Evolutionary conservation across 2,797 vertebrate genomes (phyloP), one percentile per base, ranked within the genome.

Genomic region (Anolis apletophallus): DNA sequence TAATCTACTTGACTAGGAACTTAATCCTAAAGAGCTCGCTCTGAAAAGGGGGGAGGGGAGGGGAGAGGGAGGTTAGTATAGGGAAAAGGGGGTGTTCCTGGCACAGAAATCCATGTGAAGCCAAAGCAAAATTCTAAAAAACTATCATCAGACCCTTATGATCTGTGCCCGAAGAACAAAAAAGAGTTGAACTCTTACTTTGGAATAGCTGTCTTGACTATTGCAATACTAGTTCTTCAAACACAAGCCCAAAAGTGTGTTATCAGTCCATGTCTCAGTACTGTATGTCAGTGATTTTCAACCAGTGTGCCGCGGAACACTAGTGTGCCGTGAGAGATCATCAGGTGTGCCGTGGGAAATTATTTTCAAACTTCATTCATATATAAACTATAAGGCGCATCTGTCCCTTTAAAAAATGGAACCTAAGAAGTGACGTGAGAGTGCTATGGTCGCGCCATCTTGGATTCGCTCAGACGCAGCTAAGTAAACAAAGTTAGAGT

Each of bases 1-100:
- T 95, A 95, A 94, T 93, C 93, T 94, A 92, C 90, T 91, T 12
- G 87, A 91, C 89, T 76, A 87, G 91, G 89, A 85, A 86, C 89
- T 93, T 95, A 95, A 92, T 93, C 91, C 91, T 93, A 89, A 85
- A 89, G 91, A 91, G 83, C 71, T 57, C 85, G 91, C 78, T 89
- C 73, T 84, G 40, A 86, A 92, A 94, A 77, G 14, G 8, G n/a
- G 26, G 14, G 55, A 9, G 29, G 57, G 9, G 19, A 46, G 12
- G 19, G 68, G 55, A 57, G 67, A 12, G 26, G 57, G 14, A 9
- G 61, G 19, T 29, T 64, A 12, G 68, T 57, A 21, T 21, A 52
- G 87, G 83, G 82, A 90, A 93, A 89, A 86, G 6, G 84, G 84
- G 40, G 32, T 84, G 34, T 69, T 32, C 55, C 40, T 34, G 12